Evolutionary conservation across 1,140 invertebrate genomes (phyloP), one percentile per base, ranked within the genome.

Genomic region (Brachionus rubens): DNA sequence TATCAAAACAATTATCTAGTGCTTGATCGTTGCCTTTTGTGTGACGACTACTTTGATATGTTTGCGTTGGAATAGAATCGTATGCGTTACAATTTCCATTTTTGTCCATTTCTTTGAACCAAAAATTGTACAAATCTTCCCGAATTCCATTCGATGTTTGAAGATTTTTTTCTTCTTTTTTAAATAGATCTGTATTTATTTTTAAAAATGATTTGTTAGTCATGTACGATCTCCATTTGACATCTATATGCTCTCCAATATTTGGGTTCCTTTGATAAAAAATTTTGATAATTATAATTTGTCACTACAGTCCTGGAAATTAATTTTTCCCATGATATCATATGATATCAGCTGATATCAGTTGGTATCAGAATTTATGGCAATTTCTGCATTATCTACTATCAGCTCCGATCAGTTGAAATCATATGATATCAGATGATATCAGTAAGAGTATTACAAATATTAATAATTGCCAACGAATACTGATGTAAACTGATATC

Each of bases 21-120:
- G 30, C 28, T 9, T 12, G 33, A 33, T 72, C 26, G 33, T 36
- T 48, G 28, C 59, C 59, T 28, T 72, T 72, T 9, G 68, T 54
- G 33, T 72, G 68, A 24, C 12, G 19, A 12, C 30, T 41, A 19
- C 68, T 40, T 33, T 40, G 33, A 19, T 65, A 65, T 10, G 16
- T 24, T n/a, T 30, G 9, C 24, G 19, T 43, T 12, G 19, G 7
- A n/a, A 43, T 41, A 65, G 26, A 65, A 43, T 65, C 59, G 30
- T 43, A 72, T 33, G 30, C 16, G n/a, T 19, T 40, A 54, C 68
- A 72, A 72, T 72, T 50, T 21, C 50, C 46, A 48, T 48, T 72
- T 54, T 48, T 72, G 6, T 50, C 68, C 46, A 72, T 72, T 52
- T 72, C 46, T 19, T 21, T 16, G 41, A 50, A 72, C 68, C 68